Conservation (phyloP, 2,888 invertebrate species). For the Ectobius pallidus region DNA sequence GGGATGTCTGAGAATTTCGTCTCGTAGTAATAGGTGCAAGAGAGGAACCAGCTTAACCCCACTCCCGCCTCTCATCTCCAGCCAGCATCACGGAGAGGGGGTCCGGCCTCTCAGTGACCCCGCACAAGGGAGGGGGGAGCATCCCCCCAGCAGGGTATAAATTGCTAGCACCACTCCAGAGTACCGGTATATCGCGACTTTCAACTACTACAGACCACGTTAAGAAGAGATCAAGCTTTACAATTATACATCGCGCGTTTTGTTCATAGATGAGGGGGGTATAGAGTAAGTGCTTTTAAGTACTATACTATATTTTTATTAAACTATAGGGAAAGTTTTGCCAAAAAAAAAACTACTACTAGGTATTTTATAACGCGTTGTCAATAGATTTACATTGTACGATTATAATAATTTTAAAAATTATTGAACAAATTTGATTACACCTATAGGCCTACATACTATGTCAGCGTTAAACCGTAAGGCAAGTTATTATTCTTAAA, state of each 20-base stretch:
- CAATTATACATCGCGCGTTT: not conserved
- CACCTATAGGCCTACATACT: too few relatives aligned
- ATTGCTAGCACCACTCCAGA: slow-evolving; percentile 3
- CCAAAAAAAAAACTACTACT: too few relatives aligned
- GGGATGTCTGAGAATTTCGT: too few relatives aligned
- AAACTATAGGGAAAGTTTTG: too few relatives aligned
- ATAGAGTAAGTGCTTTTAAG: slow-evolving; percentile 1
- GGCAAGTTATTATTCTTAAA: too few relatives aligned
- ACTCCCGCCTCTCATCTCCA: not conserved
- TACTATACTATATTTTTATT: not conserved
- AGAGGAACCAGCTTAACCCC: not conserved
- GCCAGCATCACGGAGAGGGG: not conserved
- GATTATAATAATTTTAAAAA: too few relatives aligned
- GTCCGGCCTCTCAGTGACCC: not conserved
- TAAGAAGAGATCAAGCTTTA: not conserved
- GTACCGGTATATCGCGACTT: slow-evolving; percentile 12
- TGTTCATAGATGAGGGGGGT: not conserved
- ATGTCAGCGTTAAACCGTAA: too few relatives aligned
- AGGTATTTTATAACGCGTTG: too few relatives aligned
- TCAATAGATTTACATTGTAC: too few relatives aligned
- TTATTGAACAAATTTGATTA: too few relatives aligned
- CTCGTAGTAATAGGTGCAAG: slow-evolving; percentile 8
- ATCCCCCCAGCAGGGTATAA: slow-evolving; percentile 18
- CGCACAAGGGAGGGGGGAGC: slow-evolving; percentile 2
- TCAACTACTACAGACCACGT: not conserved